Conservation (phyloP, 1,140 invertebrate species). For the Helicorthomorpha holstii region DNA sequence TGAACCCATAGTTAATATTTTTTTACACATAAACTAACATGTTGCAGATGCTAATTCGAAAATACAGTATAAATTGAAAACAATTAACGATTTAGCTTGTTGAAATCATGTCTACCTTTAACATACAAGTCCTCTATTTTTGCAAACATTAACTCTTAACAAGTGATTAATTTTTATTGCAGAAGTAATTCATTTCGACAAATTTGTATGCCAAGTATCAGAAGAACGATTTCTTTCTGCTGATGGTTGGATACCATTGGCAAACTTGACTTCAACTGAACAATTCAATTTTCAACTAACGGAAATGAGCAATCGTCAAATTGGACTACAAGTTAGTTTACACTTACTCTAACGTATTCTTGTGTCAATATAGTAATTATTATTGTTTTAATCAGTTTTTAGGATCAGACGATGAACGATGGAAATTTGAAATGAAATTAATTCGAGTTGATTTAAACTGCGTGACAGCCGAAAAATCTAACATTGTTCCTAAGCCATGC, state of each 20-base stretch:
- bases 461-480: background rate
- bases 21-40: too few species aligned
- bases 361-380: background rate
- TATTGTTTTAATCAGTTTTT: background rate
- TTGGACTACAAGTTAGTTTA: background rate
- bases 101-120: too few species aligned
- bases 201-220: background rate
- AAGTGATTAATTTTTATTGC: too few species aligned
- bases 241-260: slow-evolving; percentile 1
- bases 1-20: too few species aligned
- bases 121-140: too few species aligned
- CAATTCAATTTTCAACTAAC: background rate
- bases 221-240: background rate
- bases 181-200: too few species aligned
- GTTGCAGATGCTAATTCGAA: too few species aligned
- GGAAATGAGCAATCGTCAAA: background rate
- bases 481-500: background rate
- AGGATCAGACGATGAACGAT: background rate
- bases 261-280: background rate
- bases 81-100: too few species aligned
- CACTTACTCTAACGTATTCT: background rate
- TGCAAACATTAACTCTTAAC: too few species aligned
- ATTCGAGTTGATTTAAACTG: background rate
- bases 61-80: too few species aligned
- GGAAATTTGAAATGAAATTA: background rate